A percentile compares a stretch with the other conserved stretches of the same genome.
These are phyloP conservation scores for Apostichopus californicus DNA, from an alignment of 35 echinoderm and acorn worm species.

Conservation along the genomic window DNA sequence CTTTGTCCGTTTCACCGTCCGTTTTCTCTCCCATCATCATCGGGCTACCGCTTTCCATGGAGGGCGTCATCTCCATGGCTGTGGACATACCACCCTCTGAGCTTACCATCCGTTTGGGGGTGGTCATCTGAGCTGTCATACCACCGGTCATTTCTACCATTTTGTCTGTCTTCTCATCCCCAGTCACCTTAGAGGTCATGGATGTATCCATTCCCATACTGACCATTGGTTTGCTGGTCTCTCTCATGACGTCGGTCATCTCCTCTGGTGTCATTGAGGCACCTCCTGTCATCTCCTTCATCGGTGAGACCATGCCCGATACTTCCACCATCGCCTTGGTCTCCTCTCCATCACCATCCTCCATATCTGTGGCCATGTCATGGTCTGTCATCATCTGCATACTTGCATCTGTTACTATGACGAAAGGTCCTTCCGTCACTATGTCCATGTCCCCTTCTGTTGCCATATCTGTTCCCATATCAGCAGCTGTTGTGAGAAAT, in stretches of 20 bases:
- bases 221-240: too few relatives aligned
- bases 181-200: too few relatives aligned
- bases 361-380: not conserved
- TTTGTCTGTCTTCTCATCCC: not conserved
- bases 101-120: not conserved
- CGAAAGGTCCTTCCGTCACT: not conserved
- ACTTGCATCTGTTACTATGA: not conserved
- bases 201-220: too few relatives aligned
- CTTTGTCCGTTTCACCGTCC: not conserved
- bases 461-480: not conserved
- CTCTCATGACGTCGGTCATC: not conserved
- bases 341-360: not conserved
- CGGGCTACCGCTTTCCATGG: not conserved
- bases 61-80: not conserved
- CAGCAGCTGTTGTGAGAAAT: not conserved
- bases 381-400: slow-evolving; percentile 1
- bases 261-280: not conserved
- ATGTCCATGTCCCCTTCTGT: not conserved
- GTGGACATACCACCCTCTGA: not conserved
- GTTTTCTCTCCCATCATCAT: not conserved
- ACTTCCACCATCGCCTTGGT: not conserved
- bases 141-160: not conserved
- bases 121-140: not conserved
- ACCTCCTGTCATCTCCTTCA: not conserved
- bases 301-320: not conserved